A percentile compares a stretch with the other conserved stretches of the same genome.
Evolutionary conservation across 2,888 invertebrate genomes (phyloP).

Genomic region (Lasioglossum lativentre): DNA sequence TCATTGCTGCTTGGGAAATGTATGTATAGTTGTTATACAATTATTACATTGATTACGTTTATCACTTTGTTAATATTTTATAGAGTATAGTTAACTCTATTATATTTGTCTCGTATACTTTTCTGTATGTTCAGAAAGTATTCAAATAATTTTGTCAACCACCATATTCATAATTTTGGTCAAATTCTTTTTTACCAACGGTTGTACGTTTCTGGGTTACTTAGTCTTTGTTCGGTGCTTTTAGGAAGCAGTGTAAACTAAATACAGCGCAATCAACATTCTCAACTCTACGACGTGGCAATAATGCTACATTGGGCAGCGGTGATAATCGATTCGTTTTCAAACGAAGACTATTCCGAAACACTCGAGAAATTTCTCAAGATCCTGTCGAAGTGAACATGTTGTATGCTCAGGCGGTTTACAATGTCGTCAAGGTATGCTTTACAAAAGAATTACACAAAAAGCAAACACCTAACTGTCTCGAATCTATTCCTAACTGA

Average conservation of each 20-base stretch:
- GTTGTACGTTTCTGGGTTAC: not conserved
- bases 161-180: too few relatives aligned
- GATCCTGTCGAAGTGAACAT: constrained; percentile 98
- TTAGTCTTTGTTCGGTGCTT: not conserved
- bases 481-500: not conserved
- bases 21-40: constrained; percentile 83
- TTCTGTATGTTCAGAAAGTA: not conserved
- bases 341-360: constrained; percentile 94
- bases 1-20: constrained; percentile 98
- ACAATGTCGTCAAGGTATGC: constrained; percentile 95
- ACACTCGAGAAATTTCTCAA: constrained; percentile 95
- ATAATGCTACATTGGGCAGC: constrained; percentile 90
- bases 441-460: too few relatives aligned
- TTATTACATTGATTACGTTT: not conserved
- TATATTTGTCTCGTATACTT: not conserved
- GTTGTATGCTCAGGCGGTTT: constrained; percentile 97
- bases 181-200: too few relatives aligned
- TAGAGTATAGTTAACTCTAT: too few relatives aligned
- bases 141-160: not conserved
- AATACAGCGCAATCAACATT: constrained; percentile 85
- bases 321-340: constrained; percentile 97
- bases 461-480: not conserved
- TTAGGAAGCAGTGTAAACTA: constrained; percentile 86
- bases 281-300: constrained; percentile 86
- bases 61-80: too few relatives aligned